phyloP scores from a whole-genome alignment of 1,140 invertebrate species.

The Fopius arisanus region DNA sequence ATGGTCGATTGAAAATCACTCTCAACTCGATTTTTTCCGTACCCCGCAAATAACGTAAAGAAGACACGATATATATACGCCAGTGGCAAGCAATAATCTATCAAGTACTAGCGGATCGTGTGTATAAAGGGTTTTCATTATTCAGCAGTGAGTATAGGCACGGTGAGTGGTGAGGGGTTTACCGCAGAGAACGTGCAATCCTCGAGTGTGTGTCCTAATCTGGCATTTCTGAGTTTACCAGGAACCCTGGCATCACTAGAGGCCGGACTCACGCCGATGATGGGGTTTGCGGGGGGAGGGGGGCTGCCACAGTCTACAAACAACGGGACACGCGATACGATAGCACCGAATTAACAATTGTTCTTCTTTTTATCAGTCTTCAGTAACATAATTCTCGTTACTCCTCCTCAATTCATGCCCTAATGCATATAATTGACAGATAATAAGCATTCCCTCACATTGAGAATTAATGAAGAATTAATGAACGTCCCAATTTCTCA shows the following conservation, averaged over 20 bases:
- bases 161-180: background rate
- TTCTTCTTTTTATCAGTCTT: background rate
- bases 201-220: slow-evolving; percentile 8
- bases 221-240: slow-evolving; percentile 22
- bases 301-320: slow-evolving; percentile 21
- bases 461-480: no score
- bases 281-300: background rate
- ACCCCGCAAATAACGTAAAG: background rate
- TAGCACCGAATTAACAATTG: slow-evolving; percentile 15
- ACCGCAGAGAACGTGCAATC: slow-evolving; percentile 2
- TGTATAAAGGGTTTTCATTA: slow-evolving; percentile 16
- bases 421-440: slow-evolving; percentile 24
- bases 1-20: background rate
- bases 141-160: slow-evolving; percentile 13
- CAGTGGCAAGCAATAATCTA: background rate
- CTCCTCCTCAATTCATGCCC: background rate
- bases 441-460: no score
- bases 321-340: slow-evolving; percentile 25
- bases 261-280: background rate
- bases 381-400: background rate
- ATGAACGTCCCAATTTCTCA: no score
- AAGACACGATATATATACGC: background rate
- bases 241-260: background rate
- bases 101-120: background rate
- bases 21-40: background rate